phyloP scores from a whole-genome alignment of 2,113 vertebrate species.

The Vidua chalybeata region DNA sequence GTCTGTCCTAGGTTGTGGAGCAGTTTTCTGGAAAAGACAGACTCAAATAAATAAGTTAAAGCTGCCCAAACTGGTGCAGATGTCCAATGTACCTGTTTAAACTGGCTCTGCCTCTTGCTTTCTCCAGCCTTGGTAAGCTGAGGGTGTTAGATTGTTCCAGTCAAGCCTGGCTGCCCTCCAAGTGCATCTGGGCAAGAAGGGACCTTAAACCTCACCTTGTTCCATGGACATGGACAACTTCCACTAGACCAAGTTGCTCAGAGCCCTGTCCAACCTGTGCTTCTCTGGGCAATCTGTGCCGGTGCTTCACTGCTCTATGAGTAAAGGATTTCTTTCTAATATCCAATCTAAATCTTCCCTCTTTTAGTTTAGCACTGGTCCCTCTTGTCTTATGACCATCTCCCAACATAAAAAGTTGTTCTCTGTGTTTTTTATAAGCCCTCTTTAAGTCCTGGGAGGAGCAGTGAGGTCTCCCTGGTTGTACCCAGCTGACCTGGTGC shows the following conservation, averaged over 20 bases:
- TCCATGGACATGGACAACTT: neutral
- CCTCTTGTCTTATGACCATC: neutral
- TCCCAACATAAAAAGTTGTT: accelerated
- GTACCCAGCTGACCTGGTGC: neutral
- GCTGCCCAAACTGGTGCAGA: neutral
- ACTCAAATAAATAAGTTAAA: neutral
- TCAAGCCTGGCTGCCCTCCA: neutral
- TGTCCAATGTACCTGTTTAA: neutral
- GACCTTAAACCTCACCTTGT: neutral
- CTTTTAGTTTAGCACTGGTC: neutral
- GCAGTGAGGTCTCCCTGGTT: neutral
- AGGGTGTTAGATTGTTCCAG: neutral
- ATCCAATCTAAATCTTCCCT: neutral
- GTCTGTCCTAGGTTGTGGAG: neutral
- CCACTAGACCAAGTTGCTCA: neutral
- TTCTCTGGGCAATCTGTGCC: neutral
- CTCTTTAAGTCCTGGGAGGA: neutral
- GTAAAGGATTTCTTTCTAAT: neutral
- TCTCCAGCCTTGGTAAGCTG: neutral
- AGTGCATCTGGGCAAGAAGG: neutral
- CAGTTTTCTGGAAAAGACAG: neutral
- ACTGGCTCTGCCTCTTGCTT: neutral
- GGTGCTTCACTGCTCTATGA: neutral
- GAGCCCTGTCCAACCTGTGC: accelerated
- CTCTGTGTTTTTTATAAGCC: neutral